These are phyloP conservation scores for Homalodisca vitripennis DNA, from an alignment of 1,140 invertebrate species.

Conservation along the genomic window DNA sequence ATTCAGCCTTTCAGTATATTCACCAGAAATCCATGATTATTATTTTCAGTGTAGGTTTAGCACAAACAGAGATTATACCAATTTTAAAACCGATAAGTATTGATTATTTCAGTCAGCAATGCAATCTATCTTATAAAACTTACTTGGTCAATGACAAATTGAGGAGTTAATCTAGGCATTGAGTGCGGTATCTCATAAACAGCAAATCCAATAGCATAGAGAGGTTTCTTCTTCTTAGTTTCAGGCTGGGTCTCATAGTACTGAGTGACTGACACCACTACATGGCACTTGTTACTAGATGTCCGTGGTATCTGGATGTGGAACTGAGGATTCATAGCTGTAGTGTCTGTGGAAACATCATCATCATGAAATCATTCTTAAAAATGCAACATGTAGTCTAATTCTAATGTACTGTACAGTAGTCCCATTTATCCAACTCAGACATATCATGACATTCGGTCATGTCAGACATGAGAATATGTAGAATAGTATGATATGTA, in stretches of 20 bases:
- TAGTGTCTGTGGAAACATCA: slow-evolving; percentile 56
- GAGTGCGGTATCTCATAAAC: slow-evolving; percentile 68
- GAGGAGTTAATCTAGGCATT: slow-evolving; percentile 58
- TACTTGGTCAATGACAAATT: slow-evolving; percentile 62
- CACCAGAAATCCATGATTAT: not conserved
- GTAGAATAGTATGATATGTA: too few relatives aligned
- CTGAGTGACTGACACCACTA: slow-evolving; percentile 72
- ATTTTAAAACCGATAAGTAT: too few relatives aligned
- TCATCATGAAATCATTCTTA: too few relatives aligned
- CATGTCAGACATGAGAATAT: too few relatives aligned
- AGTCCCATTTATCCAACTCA: too few relatives aligned
- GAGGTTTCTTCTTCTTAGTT: slow-evolving; percentile 49
- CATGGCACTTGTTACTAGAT: slow-evolving; percentile 63
- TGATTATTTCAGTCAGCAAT: too few relatives aligned
- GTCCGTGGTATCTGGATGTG: slow-evolving; percentile 65
- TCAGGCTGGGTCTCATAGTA: slow-evolving; percentile 57
- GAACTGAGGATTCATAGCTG: slow-evolving; percentile 70
- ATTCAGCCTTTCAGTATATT: slow-evolving; percentile 10
- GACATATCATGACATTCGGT: too few relatives aligned
- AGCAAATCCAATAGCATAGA: slow-evolving; percentile 65
- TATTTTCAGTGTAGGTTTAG: too few relatives aligned
- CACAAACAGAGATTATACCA: too few relatives aligned
- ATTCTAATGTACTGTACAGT: too few relatives aligned
- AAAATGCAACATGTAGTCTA: too few relatives aligned
- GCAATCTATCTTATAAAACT: too few relatives aligned